Conservation (phyloP, 2,797 vertebrate species). For the Pantherophis alleghaniensis region DNA sequence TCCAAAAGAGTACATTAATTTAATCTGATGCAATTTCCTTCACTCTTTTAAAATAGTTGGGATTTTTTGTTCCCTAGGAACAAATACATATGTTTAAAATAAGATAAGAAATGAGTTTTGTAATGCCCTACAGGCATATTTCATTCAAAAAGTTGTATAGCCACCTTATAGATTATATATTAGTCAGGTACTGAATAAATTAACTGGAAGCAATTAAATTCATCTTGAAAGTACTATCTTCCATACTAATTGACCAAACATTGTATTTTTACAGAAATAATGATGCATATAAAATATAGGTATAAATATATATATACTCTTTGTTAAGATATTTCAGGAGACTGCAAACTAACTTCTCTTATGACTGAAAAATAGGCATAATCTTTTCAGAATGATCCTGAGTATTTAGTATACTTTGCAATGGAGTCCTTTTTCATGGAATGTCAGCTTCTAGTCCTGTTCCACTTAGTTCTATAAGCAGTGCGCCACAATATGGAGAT, state of each 20-base stretch:
- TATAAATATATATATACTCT: not conserved
- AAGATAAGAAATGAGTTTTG: constrained; percentile 20
- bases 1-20: not conserved
- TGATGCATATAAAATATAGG: not conserved
- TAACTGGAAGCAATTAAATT: constrained; percentile 3
- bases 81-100: not conserved
- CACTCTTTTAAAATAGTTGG: not conserved
- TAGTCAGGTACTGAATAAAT: constrained; percentile 6
- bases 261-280: constrained; percentile 9
- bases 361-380: not conserved
- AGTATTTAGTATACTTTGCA: not conserved
- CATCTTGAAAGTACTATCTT: not conserved
- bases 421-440: not conserved
- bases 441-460: not conserved
- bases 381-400: not conserved
- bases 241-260: not conserved
- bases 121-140: constrained; percentile 10
- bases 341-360: fast-evolving
- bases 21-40: not conserved
- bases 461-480: not conserved
- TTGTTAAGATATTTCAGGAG: fast-evolving
- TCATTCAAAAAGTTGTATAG: not conserved
- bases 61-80: not conserved
- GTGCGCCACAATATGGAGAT: not conserved
- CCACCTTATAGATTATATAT: constrained; percentile 5